Base-by-base conservation (phyloP, 2,797 vertebrate species). In the Sebastes umbrosus region DNA sequence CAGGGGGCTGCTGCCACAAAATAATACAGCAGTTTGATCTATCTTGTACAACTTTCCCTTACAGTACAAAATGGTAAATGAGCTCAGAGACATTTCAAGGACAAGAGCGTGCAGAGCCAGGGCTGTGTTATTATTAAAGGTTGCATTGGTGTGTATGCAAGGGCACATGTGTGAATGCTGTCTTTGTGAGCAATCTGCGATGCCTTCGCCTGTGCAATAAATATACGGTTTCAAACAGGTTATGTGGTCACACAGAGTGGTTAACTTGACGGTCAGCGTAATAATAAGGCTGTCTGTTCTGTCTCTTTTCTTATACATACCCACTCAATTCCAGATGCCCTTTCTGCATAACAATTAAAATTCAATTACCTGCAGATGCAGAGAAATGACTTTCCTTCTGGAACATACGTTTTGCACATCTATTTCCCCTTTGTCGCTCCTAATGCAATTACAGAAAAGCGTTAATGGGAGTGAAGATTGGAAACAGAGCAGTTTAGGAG, bases 311-410 rank as follows among this genome's bases (percentile, higher is more conserved):
- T 77, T 14, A 64, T 31, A 65, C 34, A 67, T 57, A 63, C 36
- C 24, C 46, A 39, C 46, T 76, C 64, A 62, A 52, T 75, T 71
- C 65, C 77, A 83, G 84, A 87, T 59, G 62, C 54, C 59, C 74
- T 85, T 82, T 88, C 69, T 88, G 73, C 73, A 70, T 79, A 81
- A 84, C 82, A 93, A 92, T 91, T 91, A 80, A 73, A 94, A 88
- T 91, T 77, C 69, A 91, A 91, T 94, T 84, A 92, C 82, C 85
- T 81, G 83, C 87, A 88, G 77, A 85, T 86, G 82, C 22, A 20
- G 67, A 86, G 79, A 85, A 90, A 89, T 69, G 16, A 82, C 80
- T 84, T 87, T 86, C 64, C 82, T 75, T 72, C 75, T 69, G 69
- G 57, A 89, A 90, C 86, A 84, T 91, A 75, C 52, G 10, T 91